A percentile compares a stretch with the other conserved stretches of the same genome.
Conservation (phyloP, 1,140 invertebrate genomes). For the Aradophagus sp. region DNA sequence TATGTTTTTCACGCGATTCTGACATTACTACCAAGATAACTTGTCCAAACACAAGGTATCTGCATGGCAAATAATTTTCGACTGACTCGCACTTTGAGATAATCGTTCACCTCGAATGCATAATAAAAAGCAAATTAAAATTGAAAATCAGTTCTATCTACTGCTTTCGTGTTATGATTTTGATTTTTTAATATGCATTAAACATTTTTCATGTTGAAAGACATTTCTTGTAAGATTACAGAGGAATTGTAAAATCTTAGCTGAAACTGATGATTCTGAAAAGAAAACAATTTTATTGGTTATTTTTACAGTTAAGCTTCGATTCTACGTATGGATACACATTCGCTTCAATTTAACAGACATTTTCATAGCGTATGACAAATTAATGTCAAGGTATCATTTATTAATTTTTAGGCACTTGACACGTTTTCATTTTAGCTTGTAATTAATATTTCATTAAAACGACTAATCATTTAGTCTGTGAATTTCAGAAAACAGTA, state of each 20-base stretch:
- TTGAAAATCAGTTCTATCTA: slow-evolving; percentile 4
- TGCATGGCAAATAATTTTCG: slow-evolving; percentile 17
- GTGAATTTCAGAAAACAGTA: background rate
- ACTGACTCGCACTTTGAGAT: slow-evolving; percentile 6
- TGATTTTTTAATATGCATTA: too few species aligned
- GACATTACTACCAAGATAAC: slow-evolving; percentile 19
- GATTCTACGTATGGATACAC: too few species aligned
- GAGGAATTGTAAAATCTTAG: too few species aligned
- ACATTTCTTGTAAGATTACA: too few species aligned
- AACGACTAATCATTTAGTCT: slow-evolving; percentile 5
- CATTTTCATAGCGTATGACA: too few species aligned
- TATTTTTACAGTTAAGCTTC: too few species aligned
- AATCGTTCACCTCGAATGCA: slow-evolving; percentile 5
- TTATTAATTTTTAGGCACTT: slow-evolving; percentile 19
- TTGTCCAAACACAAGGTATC: slow-evolving; percentile 18
- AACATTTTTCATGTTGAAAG: too few species aligned
- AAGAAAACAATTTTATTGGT: too few species aligned
- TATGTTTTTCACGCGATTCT: slow-evolving; percentile 8
- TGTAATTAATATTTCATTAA: slow-evolving; percentile 25
- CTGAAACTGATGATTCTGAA: too few species aligned
- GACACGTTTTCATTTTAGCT: slow-evolving; percentile 7
- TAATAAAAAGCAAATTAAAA: slow-evolving; percentile 18
- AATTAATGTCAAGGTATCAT: too few species aligned
- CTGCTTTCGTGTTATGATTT: slow-evolving; percentile 12
- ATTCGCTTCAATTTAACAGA: too few species aligned